A percentile compares a stretch with the other conserved stretches of the same genome.
Conservation (phyloP, 2,797 vertebrate species). For the Psittacula derbiana region DNA sequence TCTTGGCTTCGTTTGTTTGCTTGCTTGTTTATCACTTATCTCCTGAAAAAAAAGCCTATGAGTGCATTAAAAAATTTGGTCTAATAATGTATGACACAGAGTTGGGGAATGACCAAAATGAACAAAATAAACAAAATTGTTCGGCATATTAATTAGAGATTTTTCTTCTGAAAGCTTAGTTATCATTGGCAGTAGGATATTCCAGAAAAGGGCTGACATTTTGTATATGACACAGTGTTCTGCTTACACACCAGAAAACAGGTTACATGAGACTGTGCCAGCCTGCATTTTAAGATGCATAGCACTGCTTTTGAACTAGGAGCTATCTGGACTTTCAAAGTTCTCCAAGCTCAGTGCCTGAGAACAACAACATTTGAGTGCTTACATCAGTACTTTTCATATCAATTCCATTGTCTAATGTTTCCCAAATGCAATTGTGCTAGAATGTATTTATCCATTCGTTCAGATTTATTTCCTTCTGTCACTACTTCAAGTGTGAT, state of each 20-base stretch:
- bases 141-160: neutral
- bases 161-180: neutral
- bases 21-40: neutral
- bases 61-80: neutral
- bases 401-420: neutral
- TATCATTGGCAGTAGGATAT: neutral
- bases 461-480: neutral
- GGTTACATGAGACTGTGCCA: fast-evolving
- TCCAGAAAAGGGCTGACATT: neutral
- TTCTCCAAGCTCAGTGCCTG: neutral
- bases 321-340: neutral
- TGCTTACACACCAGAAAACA: fast-evolving
- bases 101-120: neutral
- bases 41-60: neutral
- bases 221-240: fast-evolving
- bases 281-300: neutral
- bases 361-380: neutral
- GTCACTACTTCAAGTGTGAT: neutral
- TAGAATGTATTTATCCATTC: neutral
- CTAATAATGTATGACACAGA: fast-evolving
- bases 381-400: neutral
- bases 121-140: neutral
- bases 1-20: fast-evolving
- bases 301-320: neutral
- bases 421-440: neutral